Percentiles rank a stretch among this genome's conserved stretches.
Evolutionary conservation across 2,888 invertebrate genomes (phyloP).

Genomic region (Eupithecia exiguata): DNA sequence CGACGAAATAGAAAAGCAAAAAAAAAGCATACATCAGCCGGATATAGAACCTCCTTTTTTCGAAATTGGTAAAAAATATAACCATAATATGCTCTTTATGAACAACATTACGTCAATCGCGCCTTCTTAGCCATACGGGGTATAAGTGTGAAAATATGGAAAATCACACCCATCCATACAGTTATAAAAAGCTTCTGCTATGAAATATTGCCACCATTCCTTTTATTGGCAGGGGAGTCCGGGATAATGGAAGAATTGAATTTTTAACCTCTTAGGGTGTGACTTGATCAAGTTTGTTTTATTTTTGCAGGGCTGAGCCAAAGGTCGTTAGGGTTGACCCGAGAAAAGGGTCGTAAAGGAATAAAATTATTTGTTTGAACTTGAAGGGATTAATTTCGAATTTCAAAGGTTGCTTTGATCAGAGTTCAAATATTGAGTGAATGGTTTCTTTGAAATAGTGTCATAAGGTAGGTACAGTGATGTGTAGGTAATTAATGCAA

Average conservation of each 20-base stretch:
- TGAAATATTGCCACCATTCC: conserved; percentile 42
- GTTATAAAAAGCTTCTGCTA: conserved; percentile 28
- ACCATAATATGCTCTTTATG: too few relatives aligned
- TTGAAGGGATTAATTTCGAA: background rate
- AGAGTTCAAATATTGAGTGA: background rate
- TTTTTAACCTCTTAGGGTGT: conserved; percentile 42
- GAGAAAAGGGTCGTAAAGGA: conserved; percentile 5
- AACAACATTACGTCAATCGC: background rate
- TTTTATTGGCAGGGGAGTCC: conserved; percentile 38
- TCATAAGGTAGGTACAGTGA: background rate
- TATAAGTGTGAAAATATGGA: background rate
- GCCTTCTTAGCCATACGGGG: background rate
- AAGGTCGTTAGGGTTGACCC: conserved; percentile 19
- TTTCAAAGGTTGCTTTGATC: background rate
- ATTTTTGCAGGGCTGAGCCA: conserved; percentile 24
- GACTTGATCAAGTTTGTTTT: conserved; percentile 34
- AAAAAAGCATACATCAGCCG: too few relatives aligned
- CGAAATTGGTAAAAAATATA: too few relatives aligned
- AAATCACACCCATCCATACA: background rate
- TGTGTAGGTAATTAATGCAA: background rate
- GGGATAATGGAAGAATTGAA: conserved; percentile 43
- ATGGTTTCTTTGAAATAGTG: background rate
- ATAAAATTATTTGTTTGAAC: background rate
- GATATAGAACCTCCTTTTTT: too few relatives aligned
- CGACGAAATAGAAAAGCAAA: too few relatives aligned